Conservation (phyloP, 1,140 invertebrate genomes). For the Tigriopus japonicus region DNA sequence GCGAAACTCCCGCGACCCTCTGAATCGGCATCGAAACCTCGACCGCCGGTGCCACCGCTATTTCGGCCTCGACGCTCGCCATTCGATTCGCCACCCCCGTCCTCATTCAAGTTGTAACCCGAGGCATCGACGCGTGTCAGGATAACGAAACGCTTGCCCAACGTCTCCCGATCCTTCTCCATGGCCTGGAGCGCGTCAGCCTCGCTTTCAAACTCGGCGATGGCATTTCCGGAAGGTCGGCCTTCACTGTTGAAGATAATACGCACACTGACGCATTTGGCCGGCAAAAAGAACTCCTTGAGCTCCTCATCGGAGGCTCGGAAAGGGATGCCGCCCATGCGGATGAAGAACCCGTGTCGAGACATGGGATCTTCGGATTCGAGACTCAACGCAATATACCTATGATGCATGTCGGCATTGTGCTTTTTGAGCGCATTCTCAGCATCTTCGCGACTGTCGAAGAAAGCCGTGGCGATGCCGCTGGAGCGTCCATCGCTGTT, state of each 20-base stretch:
- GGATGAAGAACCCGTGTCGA: not conserved
- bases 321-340: not conserved
- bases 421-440: not conserved
- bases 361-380: not conserved
- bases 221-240: not conserved
- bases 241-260: not conserved
- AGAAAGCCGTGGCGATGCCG: not conserved
- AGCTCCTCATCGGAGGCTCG: not conserved
- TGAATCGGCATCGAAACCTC: no score
- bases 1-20: not conserved
- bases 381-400: not conserved
- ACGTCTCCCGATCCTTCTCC: not conserved
- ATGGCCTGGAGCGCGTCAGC: not conserved
- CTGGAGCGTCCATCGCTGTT: not conserved
- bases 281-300: not conserved
- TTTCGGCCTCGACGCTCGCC: no score
- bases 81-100: no score
- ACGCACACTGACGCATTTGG: not conserved
- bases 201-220: not conserved
- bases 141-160: not conserved
- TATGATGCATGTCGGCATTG: not conserved
- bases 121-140: not conserved
- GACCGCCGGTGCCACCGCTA: no score
- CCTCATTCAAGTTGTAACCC: no score
- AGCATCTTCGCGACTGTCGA: not conserved